Conservation (phyloP, 2,797 vertebrate species). For the Clarias pachynema region DNA sequence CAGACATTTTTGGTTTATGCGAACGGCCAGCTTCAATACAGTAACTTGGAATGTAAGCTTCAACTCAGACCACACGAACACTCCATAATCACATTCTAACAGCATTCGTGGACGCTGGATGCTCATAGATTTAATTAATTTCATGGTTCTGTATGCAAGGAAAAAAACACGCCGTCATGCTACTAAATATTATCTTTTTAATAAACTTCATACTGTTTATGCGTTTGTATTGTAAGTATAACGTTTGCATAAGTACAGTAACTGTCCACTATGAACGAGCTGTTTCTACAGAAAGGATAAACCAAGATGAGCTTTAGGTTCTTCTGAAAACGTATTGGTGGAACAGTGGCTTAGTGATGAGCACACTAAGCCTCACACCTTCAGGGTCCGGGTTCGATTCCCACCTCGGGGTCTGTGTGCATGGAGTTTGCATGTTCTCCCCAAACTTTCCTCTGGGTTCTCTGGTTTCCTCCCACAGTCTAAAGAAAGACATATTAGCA, state of each 20-base stretch:
- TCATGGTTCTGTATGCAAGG: neutral
- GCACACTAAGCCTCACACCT: no score
- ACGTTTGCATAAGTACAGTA: neutral
- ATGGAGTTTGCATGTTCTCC: no score
- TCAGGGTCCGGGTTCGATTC: no score
- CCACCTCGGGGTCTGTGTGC: no score
- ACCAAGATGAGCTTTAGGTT: neutral
- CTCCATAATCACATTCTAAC: neutral
- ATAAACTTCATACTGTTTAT: neutral
- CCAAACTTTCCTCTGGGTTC: no score
- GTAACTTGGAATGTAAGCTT: neutral
- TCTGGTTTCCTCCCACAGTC: no score
- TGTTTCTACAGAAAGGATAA: neutral
- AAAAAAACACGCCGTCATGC: neutral
- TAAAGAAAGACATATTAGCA: no score
- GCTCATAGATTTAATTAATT: no score
- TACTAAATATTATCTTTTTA: neutral
- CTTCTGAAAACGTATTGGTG: neutral
- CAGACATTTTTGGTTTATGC: neutral
- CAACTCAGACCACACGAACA: neutral
- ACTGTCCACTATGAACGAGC: neutral
- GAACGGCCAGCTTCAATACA: neutral
- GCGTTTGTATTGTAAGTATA: neutral
- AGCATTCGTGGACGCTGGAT: neutral
- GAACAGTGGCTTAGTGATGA: neutral